Evolutionary conservation across 2,797 vertebrate genomes (phyloP).

Genomic region (Coregonus ussuriensis): DNA sequence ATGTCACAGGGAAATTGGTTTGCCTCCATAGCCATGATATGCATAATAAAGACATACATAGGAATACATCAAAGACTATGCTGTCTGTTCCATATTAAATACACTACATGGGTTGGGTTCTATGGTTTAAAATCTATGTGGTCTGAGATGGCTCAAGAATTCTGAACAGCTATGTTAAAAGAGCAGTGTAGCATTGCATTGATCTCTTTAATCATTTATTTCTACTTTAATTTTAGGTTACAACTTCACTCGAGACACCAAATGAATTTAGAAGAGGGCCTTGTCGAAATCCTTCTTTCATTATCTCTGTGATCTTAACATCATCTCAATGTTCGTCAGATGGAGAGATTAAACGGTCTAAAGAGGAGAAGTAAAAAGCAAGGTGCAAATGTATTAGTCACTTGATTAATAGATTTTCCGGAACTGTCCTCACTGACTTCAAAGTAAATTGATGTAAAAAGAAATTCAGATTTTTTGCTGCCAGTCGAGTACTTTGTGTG

Average conservation of each 20-base stretch:
- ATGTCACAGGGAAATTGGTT: constrained; percentile 22
- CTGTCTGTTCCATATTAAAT: neutral
- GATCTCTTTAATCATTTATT: constrained; percentile 54
- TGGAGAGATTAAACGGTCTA: constrained; percentile 58
- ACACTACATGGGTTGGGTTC: neutral
- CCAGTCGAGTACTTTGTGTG: constrained; percentile 33
- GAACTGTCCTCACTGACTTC: constrained; percentile 56
- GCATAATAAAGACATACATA: neutral
- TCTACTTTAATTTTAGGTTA: constrained; percentile 47
- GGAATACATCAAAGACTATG: neutral
- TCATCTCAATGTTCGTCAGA: constrained; percentile 48
- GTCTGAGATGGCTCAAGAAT: constrained; percentile 3
- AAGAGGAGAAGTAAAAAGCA: constrained; percentile 52
- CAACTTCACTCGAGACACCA: constrained; percentile 47
- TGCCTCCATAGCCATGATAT: neutral
- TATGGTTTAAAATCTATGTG: neutral
- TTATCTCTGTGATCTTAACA: constrained; percentile 62
- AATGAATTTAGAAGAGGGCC: constrained; percentile 42
- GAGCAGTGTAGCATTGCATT: constrained; percentile 33
- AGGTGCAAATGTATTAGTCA: constrained; percentile 66
- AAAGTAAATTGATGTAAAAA: constrained; percentile 63
- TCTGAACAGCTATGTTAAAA: constrained; percentile 25
- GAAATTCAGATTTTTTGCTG: constrained; percentile 53
- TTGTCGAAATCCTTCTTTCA: constrained; percentile 43
- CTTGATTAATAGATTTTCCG: constrained; percentile 71